These are phyloP conservation scores for Trichoplusia ni DNA, from an alignment of 1,140 invertebrate species.

Conservation along the genomic window DNA sequence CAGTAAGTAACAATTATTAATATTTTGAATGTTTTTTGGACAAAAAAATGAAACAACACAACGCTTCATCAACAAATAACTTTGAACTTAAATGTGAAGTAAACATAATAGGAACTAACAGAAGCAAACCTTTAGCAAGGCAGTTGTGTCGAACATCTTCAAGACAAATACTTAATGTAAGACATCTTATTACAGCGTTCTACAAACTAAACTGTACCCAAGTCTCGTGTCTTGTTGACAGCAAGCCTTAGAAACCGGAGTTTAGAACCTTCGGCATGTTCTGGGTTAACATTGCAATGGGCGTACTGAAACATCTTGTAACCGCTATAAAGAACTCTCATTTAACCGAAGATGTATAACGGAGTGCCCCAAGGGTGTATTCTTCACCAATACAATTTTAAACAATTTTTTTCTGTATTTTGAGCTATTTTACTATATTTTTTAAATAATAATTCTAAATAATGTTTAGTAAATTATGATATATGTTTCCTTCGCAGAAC, in stretches of 20 bases:
- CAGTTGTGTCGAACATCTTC: not conserved
- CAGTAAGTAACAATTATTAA: no score
- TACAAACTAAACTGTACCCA: not conserved
- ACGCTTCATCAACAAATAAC: not conserved
- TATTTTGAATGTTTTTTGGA: no score
- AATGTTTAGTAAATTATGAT: not conserved
- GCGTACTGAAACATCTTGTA: slow-evolving; percentile 12
- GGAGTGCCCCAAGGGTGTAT: not conserved
- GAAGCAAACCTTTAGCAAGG: not conserved
- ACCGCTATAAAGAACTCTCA: slow-evolving; percentile 8
- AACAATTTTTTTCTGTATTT: no score
- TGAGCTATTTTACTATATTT: no score
- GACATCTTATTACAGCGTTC: not conserved
- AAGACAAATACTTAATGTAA: not conserved
- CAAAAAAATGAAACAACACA: no score
- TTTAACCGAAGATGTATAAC: not conserved
- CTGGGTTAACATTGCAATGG: slow-evolving; percentile 12
- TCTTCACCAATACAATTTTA: not conserved
- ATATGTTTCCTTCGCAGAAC: not conserved
- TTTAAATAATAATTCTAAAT: not conserved
- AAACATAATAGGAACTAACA: not conserved
- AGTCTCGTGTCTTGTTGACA: slow-evolving; percentile 3
- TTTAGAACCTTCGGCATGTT: slow-evolving; percentile 2
- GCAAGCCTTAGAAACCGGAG: not conserved
- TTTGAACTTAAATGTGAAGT: not conserved